These are phyloP conservation scores for Drosophila kuntzei DNA, from an alignment of 2,888 invertebrate species.

Conservation along the genomic window DNA sequence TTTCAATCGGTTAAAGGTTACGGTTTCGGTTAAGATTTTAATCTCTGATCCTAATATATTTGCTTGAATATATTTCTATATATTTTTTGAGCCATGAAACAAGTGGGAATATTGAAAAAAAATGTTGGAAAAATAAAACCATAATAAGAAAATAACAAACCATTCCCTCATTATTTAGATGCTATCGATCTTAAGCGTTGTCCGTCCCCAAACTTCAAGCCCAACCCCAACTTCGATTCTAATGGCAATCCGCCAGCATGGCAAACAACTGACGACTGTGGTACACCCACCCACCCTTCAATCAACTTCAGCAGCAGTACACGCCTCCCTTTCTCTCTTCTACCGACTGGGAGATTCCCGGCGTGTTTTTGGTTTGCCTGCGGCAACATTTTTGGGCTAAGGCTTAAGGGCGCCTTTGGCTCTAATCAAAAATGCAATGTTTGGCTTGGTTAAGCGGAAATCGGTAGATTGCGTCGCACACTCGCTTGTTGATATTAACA, in stretches of 20 bases:
- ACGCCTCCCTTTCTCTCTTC: slow-evolving; percentile 33
- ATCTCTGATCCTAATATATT: too few species aligned
- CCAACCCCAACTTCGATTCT: background rate
- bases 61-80: background rate
- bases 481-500: slow-evolving; percentile 79
- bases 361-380: slow-evolving; percentile 48
- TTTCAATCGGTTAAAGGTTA: too few species aligned
- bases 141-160: slow-evolving; percentile 46
- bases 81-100: background rate
- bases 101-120: background rate
- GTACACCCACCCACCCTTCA: slow-evolving; percentile 31
- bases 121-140: slow-evolving; percentile 17
- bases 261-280: slow-evolving; percentile 26
- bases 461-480: slow-evolving; percentile 80
- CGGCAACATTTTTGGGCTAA: slow-evolving; percentile 51
- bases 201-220: slow-evolving; percentile 3
- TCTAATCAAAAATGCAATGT: slow-evolving; percentile 82
- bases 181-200: slow-evolving; percentile 46
- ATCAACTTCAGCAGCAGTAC: slow-evolving; percentile 28
- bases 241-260: slow-evolving; percentile 25
- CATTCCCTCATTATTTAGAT: slow-evolving; percentile 38
- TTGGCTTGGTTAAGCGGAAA: slow-evolving; percentile 82
- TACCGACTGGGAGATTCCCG: background rate
- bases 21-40: too few species aligned
- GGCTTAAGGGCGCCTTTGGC: slow-evolving; percentile 59